Percentiles rank a stretch among this genome's conserved stretches.
phyloP scores from a whole-genome alignment of 2,888 invertebrate species.

The Euclidia mi region DNA sequence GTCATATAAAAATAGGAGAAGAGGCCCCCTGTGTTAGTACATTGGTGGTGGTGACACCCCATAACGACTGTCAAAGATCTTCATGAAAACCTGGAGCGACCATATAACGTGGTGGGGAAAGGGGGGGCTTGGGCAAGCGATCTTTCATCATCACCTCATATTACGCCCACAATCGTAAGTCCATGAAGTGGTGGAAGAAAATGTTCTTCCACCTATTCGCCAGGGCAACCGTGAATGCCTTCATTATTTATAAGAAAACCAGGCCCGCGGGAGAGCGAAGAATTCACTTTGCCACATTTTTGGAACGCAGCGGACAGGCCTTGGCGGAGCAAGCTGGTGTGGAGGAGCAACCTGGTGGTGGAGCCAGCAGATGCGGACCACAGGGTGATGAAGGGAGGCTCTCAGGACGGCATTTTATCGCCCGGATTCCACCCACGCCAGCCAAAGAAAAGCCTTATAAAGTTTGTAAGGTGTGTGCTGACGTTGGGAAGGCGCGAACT shows the following conservation, averaged over 20 bases:
- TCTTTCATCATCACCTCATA: not conserved
- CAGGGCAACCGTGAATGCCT: constrained; percentile 1
- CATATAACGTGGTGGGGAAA: no score
- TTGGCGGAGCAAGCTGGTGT: no score
- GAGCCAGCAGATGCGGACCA: not conserved
- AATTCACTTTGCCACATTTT: no score
- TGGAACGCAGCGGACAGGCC: no score
- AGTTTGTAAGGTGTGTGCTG: constrained; percentile 24
- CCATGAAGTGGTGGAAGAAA: constrained; percentile 39
- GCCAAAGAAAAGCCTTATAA: constrained; percentile 21
- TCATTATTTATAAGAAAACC: constrained; percentile 1
- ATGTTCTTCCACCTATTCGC: constrained; percentile 32
- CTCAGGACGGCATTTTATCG: constrained; percentile 1
- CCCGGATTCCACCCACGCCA: constrained; percentile 25
- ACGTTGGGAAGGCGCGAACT: not conserved
- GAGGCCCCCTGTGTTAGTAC: no score
- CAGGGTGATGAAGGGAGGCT: not conserved
- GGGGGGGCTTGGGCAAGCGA: no score
- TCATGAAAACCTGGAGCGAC: no score
- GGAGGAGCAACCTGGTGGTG: not conserved
- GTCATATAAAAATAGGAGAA: no score
- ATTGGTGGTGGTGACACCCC: no score
- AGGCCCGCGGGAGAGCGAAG: no score
- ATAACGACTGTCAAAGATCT: no score
- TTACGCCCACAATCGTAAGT: constrained; percentile 5